Evolutionary conservation across 1,140 invertebrate genomes (phyloP).

Genomic region (Drosophila lowei): DNA sequence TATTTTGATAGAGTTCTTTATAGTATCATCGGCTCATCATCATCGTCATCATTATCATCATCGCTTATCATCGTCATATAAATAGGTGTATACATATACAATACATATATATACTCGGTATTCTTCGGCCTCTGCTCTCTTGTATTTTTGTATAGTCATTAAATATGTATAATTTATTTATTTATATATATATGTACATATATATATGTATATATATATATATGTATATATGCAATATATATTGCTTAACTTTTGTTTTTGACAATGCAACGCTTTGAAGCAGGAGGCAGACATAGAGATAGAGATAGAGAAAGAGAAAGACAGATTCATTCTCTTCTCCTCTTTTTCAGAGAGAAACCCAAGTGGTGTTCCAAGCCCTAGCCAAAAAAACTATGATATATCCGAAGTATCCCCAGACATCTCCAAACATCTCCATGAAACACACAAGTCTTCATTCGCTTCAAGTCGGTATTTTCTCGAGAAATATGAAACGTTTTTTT

Average conservation of each 20-base stretch:
- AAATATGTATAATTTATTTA: conserved; percentile 65
- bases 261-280: conserved; percentile 78
- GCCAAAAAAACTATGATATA: conserved; percentile 1
- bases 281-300: conserved; percentile 63
- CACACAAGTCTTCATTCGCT: conserved; percentile 41
- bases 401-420: not conserved
- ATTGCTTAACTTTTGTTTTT: conserved; percentile 66
- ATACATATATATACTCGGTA: conserved; percentile 58
- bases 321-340: conserved; percentile 9
- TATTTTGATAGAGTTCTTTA: conserved; percentile 65
- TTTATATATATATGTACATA: conserved; percentile 47
- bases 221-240: conserved; percentile 72
- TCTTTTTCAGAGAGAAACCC: conserved; percentile 13
- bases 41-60: too few relatives aligned
- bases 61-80: conserved; percentile 36
- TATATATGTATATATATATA: conserved; percentile 43
- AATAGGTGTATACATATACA: conserved; percentile 65
- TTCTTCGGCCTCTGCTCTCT: conserved; percentile 32
- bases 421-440: conserved; percentile 30
- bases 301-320: conserved; percentile 44
- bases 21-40: conserved; percentile 44
- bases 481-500: conserved; percentile 71
- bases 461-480: conserved; percentile 41
- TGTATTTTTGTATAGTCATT: conserved; percentile 63
- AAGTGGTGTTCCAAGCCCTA: too few relatives aligned